Evolutionary conservation across 2,113 vertebrate species (phyloP).

Genomic region (Raja brachyura): DNA sequence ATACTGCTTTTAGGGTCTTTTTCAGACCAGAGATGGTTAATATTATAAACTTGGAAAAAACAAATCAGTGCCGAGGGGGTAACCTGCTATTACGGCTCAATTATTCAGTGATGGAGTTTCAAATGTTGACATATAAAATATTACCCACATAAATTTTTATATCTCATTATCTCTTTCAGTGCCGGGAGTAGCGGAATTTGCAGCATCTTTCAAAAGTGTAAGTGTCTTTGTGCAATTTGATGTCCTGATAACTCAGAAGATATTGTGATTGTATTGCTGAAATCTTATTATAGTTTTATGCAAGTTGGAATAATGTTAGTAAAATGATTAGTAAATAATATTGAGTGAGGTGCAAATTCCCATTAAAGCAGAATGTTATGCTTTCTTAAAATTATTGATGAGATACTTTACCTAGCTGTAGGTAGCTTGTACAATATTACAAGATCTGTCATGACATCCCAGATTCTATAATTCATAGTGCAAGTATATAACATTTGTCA

Average conservation of each 20-base stretch:
- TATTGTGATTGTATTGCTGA: constrained; percentile 6
- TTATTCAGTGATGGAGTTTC: background rate
- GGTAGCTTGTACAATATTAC: background rate
- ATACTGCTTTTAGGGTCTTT: background rate
- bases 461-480: background rate
- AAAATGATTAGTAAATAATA: constrained; percentile 1
- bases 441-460: background rate
- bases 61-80: background rate
- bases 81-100: background rate
- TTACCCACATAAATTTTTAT: background rate
- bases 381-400: background rate
- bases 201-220: constrained; percentile 95
- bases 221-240: constrained; percentile 51
- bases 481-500: background rate
- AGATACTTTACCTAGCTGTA: background rate
- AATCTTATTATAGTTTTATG: background rate
- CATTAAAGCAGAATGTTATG: background rate
- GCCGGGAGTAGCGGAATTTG: constrained; percentile 95
- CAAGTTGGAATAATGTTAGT: background rate
- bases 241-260: background rate
- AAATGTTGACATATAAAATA: background rate
- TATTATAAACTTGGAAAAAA: background rate
- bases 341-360: background rate
- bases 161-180: constrained; percentile 56
- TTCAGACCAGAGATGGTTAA: background rate